Conservation (phyloP, 1,140 invertebrate species). For the Nixonia krombeini region DNA sequence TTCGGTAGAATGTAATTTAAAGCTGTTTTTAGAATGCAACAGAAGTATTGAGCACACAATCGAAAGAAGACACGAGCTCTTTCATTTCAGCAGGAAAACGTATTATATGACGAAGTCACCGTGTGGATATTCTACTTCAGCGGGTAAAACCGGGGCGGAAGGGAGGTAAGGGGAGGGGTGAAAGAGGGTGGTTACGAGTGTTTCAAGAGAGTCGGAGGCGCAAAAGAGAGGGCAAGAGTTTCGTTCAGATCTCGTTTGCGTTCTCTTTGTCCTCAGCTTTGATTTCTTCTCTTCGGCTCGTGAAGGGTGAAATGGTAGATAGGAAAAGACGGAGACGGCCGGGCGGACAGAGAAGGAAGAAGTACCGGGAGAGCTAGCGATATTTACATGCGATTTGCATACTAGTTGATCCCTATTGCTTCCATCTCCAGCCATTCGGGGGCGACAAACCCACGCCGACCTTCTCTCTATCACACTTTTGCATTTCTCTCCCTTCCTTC, state of each 20-base stretch:
- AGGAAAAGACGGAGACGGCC: slow-evolving; percentile 38
- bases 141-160: neutral
- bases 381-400: slow-evolving; percentile 74
- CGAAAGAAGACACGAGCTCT: neutral
- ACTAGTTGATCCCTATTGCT: slow-evolving; percentile 74
- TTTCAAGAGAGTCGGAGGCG: slow-evolving; percentile 17
- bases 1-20: no score
- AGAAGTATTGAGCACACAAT: no score
- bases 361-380: slow-evolving; percentile 66
- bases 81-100: slow-evolving; percentile 14
- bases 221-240: slow-evolving; percentile 55
- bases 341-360: slow-evolving; percentile 24
- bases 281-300: slow-evolving; percentile 66
- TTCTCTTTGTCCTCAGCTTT: slow-evolving; percentile 68
- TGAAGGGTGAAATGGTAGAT: slow-evolving; percentile 33
- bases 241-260: slow-evolving; percentile 62
- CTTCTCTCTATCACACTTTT: slow-evolving; percentile 62
- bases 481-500: slow-evolving; percentile 33
- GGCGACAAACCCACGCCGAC: slow-evolving; percentile 60
- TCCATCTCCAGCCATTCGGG: slow-evolving; percentile 69
- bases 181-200: slow-evolving; percentile 25
- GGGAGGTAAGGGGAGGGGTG: neutral
- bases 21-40: no score
- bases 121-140: neutral
- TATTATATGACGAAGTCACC: slow-evolving; percentile 15